Percentiles rank a stretch among this genome's conserved stretches.
phyloP scores from a whole-genome alignment of 2,888 invertebrate genomes.

The Dryadula phaetusa region DNA sequence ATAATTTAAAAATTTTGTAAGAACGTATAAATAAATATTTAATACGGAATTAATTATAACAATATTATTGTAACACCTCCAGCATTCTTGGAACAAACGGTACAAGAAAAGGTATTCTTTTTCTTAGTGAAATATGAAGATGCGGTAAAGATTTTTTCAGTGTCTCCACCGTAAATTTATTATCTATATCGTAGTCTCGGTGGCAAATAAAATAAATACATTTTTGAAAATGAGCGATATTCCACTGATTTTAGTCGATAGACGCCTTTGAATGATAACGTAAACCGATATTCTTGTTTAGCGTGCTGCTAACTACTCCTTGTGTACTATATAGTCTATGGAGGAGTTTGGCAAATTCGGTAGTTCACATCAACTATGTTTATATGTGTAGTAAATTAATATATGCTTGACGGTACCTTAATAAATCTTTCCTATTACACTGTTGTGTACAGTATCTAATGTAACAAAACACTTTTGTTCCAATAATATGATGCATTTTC shows the following conservation, averaged over 20 bases:
- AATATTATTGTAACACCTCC: slow-evolving; percentile 20
- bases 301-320: not conserved
- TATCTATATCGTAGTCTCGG: slow-evolving; percentile 72
- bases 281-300: not conserved
- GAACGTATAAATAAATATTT: not conserved
- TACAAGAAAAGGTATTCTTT: slow-evolving; percentile 72
- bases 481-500: too few relatives aligned
- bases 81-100: slow-evolving; percentile 50
- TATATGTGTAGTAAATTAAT: not conserved
- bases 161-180: slow-evolving; percentile 64
- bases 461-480: too few relatives aligned
- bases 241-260: too few relatives aligned
- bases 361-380: not conserved
- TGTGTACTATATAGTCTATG: not conserved
- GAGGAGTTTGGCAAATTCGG: not conserved
- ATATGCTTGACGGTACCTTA: not conserved
- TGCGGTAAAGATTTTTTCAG: slow-evolving; percentile 73
- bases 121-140: slow-evolving; percentile 76
- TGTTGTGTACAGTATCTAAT: too few relatives aligned
- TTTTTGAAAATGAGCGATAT: too few relatives aligned
- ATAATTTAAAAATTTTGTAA: too few relatives aligned
- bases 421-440: not conserved
- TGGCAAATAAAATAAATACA: too few relatives aligned
- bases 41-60: not conserved
- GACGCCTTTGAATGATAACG: not conserved